Base-by-base conservation (phyloP, 2,113 vertebrate species). In the Oxyura jamaicensis region DNA sequence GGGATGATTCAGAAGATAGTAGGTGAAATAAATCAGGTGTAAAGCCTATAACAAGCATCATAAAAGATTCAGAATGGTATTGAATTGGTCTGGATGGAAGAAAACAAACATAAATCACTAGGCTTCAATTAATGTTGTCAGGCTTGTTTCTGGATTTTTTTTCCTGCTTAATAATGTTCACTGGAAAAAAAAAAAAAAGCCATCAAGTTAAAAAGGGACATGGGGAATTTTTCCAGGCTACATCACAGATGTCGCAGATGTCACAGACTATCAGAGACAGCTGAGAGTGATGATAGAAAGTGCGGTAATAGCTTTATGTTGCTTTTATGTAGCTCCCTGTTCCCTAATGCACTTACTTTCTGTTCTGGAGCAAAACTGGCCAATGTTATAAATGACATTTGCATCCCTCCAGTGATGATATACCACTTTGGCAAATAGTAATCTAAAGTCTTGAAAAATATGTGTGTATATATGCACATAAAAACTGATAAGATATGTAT, bases 221-320 rank as follows among this genome's bases (percentile, higher is more conserved):
- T 80, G 42, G 96, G 97, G 96, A 95, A 78, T 97, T 96, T 96
- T 95, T 97, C 42, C 48, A 46, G 15, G 84, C 96, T 84, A 44
- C 67, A 83, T 35, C 88, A 52, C 97, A 97, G 97, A 98, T 97
- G 97, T 97, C 94, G 60, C 96, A 93, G 95, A 59, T 89, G 95
- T 97, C 97, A 90, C 80, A 67, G 93, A 66, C 91, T 97, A 86
- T 94, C 97, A 96, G 87, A 95, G 94, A 86, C 96, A 96, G 97
- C 96, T 96, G 96, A 97, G 93, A 95, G 95, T 77, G 48, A 92
- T 95, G 97, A 93, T 86, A 95, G 95, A 94, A 92, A 94, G 87
- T 1, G 3, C 73, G 88, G 9, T 63, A 84, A 81, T 74, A 79
- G 17, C 48, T 95, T 92, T 92, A 36, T 93, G 95, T 59, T 90